Percentiles rank a stretch among this genome's conserved stretches.
Conservation (phyloP, 2,113 vertebrate species). For the Peromyscus californicus region DNA sequence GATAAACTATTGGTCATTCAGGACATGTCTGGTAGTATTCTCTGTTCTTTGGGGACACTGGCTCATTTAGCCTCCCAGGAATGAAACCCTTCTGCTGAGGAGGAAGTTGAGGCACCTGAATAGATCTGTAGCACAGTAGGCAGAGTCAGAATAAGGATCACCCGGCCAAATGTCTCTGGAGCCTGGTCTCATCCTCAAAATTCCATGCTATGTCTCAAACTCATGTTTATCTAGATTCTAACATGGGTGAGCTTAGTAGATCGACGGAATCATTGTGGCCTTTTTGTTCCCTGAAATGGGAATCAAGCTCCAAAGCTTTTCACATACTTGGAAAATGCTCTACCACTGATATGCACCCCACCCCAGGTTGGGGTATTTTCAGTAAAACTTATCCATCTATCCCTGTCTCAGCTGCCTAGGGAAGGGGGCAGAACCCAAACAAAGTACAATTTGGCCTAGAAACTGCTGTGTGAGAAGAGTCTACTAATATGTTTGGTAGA, state of each 20-base stretch:
- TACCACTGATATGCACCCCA: neutral
- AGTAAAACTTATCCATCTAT: neutral
- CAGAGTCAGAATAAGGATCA: neutral
- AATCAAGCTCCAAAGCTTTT: neutral
- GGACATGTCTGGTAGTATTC: neutral
- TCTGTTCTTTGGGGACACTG: neutral
- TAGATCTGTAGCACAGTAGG: accelerated
- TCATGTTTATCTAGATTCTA: neutral
- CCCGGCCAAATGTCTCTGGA: neutral
- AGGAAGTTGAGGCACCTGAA: neutral
- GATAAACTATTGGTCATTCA: neutral
- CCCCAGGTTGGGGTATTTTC: neutral
- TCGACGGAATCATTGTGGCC: neutral
- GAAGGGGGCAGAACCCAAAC: neutral
- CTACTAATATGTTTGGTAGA: neutral
- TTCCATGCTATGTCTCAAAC: accelerated
- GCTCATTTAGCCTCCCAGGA: neutral
- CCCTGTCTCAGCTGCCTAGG: neutral
- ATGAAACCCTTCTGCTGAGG: neutral
- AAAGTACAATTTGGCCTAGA: neutral
- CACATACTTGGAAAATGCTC: neutral
- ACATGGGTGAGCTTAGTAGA: neutral
- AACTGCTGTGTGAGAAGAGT: neutral
- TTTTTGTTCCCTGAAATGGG: neutral
- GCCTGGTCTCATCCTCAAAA: neutral